Evolutionary conservation across 1,140 invertebrate species (phyloP).

Genomic region (Heliothis virescens): DNA sequence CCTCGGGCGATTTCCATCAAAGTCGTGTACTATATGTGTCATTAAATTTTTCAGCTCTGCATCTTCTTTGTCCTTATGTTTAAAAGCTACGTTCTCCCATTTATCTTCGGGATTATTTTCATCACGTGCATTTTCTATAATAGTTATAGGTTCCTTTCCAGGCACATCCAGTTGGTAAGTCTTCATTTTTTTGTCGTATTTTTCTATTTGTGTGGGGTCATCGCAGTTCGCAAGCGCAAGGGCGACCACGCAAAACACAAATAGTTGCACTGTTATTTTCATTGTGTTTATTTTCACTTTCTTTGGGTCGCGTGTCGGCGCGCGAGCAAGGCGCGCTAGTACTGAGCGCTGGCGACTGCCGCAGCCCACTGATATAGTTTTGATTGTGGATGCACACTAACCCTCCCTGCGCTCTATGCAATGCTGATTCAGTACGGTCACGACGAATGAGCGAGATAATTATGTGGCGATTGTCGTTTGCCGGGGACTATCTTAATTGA

Average conservation of each 20-base stretch:
- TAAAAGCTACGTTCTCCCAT: conserved; percentile 59
- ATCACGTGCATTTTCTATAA: conserved; percentile 80
- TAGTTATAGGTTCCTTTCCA: conserved; percentile 85
- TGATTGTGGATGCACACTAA: conserved; percentile 80
- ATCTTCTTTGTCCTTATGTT: conserved; percentile 69
- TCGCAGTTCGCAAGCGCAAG: conserved; percentile 62
- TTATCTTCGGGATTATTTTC: conserved; percentile 53
- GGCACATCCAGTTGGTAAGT: conserved; percentile 84
- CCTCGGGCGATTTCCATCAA: conserved; percentile 67
- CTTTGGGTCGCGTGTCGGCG: conserved; percentile 71
- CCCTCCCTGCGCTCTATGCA: conserved; percentile 83
- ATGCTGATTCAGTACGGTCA: conserved; percentile 79
- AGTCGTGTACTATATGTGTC: conserved; percentile 77
- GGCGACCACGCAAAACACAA: conserved; percentile 68
- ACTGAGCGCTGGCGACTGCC: conserved; percentile 74
- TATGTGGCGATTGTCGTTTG: conserved; percentile 78
- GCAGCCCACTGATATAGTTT: conserved; percentile 81
- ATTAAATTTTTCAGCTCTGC: conserved; percentile 81
- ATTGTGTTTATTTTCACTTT: conserved; percentile 77
- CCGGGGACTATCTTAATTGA: conserved; percentile 79
- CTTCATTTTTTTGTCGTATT: conserved; percentile 70
- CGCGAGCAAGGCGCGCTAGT: conserved; percentile 68
- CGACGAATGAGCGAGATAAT: conserved; percentile 83
- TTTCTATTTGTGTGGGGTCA: conserved; percentile 67
- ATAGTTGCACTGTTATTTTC: conserved; percentile 78